These are phyloP conservation scores for Athene noctua DNA, from an alignment of 2,113 vertebrate genomes.

Conservation along the genomic window DNA sequence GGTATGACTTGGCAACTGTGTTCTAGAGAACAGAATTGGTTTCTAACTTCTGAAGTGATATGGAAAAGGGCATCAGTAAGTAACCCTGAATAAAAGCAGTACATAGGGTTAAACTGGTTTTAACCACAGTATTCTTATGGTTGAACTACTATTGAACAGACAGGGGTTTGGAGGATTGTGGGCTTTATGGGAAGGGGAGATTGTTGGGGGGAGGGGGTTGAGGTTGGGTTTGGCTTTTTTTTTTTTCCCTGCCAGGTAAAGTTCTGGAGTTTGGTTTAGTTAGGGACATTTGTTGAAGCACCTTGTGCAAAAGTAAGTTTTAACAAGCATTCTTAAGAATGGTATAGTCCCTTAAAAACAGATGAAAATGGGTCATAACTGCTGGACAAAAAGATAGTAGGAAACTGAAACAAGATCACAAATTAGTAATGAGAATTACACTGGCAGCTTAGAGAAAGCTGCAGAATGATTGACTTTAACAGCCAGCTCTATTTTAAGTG, in stretches of 20 bases:
- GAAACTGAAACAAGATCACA: not conserved
- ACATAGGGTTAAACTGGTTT: not conserved
- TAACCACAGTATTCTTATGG: not conserved
- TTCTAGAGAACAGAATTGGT: not conserved
- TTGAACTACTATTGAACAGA: not conserved
- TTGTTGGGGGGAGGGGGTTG: fast-evolving
- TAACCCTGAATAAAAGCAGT: not conserved
- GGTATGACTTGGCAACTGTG: not conserved
- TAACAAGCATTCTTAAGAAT: not conserved
- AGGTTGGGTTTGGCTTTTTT: not conserved
- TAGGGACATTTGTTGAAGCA: not conserved
- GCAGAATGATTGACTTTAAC: not conserved
- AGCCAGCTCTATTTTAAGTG: not conserved
- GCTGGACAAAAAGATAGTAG: not conserved
- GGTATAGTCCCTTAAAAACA: not conserved
- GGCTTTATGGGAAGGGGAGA: not conserved
- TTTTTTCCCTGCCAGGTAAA: not conserved
- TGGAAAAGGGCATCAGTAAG: not conserved
- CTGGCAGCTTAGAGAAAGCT: not conserved
- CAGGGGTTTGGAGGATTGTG: not conserved
- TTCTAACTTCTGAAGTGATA: not conserved
- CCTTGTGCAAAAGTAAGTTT: not conserved
- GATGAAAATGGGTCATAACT: not conserved
- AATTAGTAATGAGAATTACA: not conserved
- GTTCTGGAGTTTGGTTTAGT: not conserved